Conservation (phyloP, 1,140 invertebrate genomes). For the Mylabris phalerata region DNA sequence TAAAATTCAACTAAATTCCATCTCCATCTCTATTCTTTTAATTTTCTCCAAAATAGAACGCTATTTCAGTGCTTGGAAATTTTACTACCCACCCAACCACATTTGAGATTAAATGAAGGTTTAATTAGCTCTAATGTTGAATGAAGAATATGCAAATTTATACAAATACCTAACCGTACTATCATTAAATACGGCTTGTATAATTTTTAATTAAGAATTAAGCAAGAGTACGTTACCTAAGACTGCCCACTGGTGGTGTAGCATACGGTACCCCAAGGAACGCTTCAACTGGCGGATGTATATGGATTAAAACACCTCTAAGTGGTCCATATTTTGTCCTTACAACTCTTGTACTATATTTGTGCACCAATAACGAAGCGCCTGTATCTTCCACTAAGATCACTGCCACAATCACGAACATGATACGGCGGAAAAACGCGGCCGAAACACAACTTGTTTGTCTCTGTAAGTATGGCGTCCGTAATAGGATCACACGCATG, state of each 20-base stretch:
- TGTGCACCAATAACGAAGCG: constrained; percentile 50
- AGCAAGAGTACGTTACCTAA: constrained; percentile 44
- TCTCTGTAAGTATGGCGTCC: constrained; percentile 19
- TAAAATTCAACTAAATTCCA: no score
- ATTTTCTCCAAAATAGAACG: no score
- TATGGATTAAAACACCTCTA: constrained; percentile 72
- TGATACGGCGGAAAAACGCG: constrained; percentile 23
- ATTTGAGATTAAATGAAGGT: no score
- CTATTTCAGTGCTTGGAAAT: no score
- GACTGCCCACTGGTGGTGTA: constrained; percentile 65
- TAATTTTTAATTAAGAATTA: neutral
- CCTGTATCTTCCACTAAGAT: constrained; percentile 46
- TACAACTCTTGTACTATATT: constrained; percentile 72
- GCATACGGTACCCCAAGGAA: constrained; percentile 94
- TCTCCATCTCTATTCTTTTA: no score
- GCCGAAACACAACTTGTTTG: constrained; percentile 22
- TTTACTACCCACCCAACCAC: no score
- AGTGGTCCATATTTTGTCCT: constrained; percentile 81
- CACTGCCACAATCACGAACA: constrained; percentile 38
- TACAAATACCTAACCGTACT: constrained; percentile 8
- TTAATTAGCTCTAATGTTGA: no score
- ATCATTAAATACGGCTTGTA: neutral
- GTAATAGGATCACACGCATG: constrained; percentile 29
- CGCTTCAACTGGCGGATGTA: constrained; percentile 77
- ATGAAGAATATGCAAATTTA: no score